Base-by-base conservation (phyloP, 2,113 vertebrate species). In the Phycodurus eques region DNA sequence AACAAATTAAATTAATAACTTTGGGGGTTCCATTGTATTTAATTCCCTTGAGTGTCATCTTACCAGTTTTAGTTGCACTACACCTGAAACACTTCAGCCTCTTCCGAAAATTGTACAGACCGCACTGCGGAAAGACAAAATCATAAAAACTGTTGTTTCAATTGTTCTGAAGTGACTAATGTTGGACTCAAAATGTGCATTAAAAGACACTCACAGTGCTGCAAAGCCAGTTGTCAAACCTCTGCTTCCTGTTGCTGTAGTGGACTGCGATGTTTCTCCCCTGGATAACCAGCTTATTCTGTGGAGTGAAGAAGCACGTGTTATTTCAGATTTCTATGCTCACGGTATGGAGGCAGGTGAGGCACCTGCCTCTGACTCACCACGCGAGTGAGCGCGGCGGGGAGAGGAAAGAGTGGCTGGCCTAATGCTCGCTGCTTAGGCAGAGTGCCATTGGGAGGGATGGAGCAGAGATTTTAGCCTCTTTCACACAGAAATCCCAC, bases 11-110 rank as follows among this genome's bases (percentile, higher is more conserved):
- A 77, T 70, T n/a, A 20, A 8, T 54, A 17, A 51, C 17, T 17
- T 51, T 51, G 49, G 17, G 35, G 35, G 3, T 53, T 53, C 14
- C 49, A 53, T 17, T 53, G 15, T 2, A 4, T 49, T 49, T 49
- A 49, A 49, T 49, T 49, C 15, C 47, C 13, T 15, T 3, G 12
- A 5, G 17, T 14, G 31, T 61, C 83, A 90, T 94, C 96, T 68
- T 95, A 99, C 98, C 97, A 8, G 94, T 93, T 92, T 99, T 99
- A 91, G 96, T 94, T 0, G 97, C 96, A 88, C 97, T 96, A 90
- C 98, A 99, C 88, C 97, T 96, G 92, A 99, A 99, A 91, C 98
- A 99, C 95, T 98, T 99, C 90, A 98, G 94, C 90, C 98, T 95
- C 91, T 97, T 96, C 83, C 97, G 95, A 94, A 99, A 99, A 95